Evolutionary conservation across 2,113 vertebrate genomes (phyloP).

Genomic region (Megaleporinus macrocephalus): DNA sequence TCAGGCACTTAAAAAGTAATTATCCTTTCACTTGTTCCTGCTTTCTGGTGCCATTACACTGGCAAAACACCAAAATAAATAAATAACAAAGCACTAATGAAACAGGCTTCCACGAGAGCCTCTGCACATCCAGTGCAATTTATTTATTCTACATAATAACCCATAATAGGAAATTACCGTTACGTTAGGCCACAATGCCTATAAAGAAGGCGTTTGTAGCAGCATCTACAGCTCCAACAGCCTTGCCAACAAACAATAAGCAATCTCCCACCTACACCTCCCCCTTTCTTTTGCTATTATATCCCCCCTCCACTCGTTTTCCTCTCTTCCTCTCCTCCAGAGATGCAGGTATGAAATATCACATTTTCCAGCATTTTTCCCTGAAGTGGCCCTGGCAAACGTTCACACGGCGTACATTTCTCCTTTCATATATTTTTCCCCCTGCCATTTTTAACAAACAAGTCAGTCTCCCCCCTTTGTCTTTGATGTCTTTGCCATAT

Average conservation of each 20-base stretch:
- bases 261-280: conserved; percentile 51
- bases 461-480: conserved; percentile 63
- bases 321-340: conserved; percentile 72
- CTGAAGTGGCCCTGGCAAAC: conserved; percentile 78
- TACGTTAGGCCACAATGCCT: conserved; percentile 63
- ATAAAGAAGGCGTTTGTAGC: conserved; percentile 64
- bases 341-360: conserved; percentile 83
- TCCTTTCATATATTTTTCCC: conserved; percentile 74
- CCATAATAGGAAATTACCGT: conserved; percentile 42
- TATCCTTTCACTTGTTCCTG: neutral
- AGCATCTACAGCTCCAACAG: conserved; percentile 38
- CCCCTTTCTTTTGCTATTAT: conserved; percentile 70
- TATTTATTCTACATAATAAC: conserved; percentile 43
- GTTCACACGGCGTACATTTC: conserved; percentile 76
- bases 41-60: neutral
- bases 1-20: neutral
- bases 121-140: conserved; percentile 21
- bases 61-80: neutral
- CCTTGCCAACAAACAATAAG: conserved; percentile 56
- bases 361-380: conserved; percentile 81
- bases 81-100: neutral
- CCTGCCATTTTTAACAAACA: conserved; percentile 71
- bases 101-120: conserved; percentile 6
- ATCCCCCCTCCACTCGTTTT: conserved; percentile 60
- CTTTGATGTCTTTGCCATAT: conserved; percentile 80